Evolutionary conservation across 64 coral and sea anemone genomes (phyloP).

Genomic region (Pocillopora damicornis): DNA sequence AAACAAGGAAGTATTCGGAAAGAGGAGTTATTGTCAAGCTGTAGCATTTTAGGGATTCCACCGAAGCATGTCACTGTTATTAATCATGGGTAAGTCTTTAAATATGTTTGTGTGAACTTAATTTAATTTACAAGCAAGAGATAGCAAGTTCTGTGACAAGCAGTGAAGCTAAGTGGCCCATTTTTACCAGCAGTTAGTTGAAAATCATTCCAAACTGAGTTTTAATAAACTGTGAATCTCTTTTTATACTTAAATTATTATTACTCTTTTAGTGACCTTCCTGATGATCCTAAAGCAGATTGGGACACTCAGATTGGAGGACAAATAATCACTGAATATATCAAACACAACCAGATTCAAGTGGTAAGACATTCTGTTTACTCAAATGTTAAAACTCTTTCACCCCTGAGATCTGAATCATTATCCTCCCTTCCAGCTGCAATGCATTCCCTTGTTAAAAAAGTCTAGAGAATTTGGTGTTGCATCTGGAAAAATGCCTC

Average conservation of each 20-base stretch:
- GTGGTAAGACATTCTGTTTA: constrained; percentile 23
- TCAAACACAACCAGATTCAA: constrained; percentile 56
- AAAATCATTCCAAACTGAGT: no score
- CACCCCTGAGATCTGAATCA: background rate
- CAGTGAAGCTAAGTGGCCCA: no score
- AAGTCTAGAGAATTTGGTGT: no score
- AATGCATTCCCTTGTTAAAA: no score
- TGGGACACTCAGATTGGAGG: constrained; percentile 57
- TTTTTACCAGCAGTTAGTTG: no score
- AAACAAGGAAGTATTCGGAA: constrained; percentile 64
- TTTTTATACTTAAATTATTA: background rate
- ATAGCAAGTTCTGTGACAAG: no score
- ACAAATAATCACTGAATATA: constrained; percentile 50
- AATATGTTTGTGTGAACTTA: no score
- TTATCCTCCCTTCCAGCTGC: no score
- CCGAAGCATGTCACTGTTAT: constrained; percentile 51
- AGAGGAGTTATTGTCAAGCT: constrained; percentile 77
- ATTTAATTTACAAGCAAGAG: no score
- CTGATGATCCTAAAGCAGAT: constrained; percentile 45
- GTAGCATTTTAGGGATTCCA: constrained; percentile 73
- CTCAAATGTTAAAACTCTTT: background rate
- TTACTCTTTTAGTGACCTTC: constrained; percentile 39
- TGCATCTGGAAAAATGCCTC: no score
- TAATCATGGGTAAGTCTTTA: constrained; percentile 60
- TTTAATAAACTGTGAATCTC: no score